Evolutionary conservation across 1,140 invertebrate species (phyloP).

Genomic region (Parasteatoda tepidariorum): DNA sequence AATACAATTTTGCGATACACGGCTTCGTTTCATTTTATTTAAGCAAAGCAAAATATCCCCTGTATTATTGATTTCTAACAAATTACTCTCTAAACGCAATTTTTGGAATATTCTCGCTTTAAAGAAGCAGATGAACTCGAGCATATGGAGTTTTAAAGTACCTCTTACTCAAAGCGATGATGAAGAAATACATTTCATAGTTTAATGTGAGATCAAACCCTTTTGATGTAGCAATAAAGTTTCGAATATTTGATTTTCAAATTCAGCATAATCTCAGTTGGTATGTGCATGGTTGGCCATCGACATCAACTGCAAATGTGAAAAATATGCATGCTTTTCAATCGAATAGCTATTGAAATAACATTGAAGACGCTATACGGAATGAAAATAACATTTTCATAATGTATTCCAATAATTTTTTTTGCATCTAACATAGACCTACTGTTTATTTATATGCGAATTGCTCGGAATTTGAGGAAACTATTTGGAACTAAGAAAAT

Average conservation of each 20-base stretch:
- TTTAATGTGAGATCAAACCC: constrained; percentile 30
- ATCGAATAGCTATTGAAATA: constrained; percentile 19
- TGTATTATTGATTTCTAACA: no score
- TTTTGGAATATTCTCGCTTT: no score
- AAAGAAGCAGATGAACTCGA: not conserved
- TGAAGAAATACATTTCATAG: constrained; percentile 12
- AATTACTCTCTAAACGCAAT: no score
- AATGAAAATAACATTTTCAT: constrained; percentile 40
- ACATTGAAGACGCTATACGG: not conserved
- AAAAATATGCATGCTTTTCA: constrained; percentile 34
- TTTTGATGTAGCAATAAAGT: constrained; percentile 42
- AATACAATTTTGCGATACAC: no score
- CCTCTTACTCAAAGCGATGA: not conserved
- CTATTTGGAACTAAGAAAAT: constrained; percentile 27
- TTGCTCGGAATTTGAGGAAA: constrained; percentile 9
- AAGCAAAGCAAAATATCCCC: no score
- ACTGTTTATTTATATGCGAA: not conserved
- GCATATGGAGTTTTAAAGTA: not conserved
- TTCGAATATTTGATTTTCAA: constrained; percentile 36
- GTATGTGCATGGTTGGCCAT: not conserved
- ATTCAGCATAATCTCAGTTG: constrained; percentile 6
- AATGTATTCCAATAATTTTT: constrained; percentile 29
- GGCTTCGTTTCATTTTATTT: no score
- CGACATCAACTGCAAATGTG: constrained; percentile 1
- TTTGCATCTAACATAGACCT: constrained; percentile 2